Evolutionary conservation across 1,140 invertebrate genomes (phyloP), one percentile per base, ranked within the genome.

Genomic region (Rhagoletis pomonella): DNA sequence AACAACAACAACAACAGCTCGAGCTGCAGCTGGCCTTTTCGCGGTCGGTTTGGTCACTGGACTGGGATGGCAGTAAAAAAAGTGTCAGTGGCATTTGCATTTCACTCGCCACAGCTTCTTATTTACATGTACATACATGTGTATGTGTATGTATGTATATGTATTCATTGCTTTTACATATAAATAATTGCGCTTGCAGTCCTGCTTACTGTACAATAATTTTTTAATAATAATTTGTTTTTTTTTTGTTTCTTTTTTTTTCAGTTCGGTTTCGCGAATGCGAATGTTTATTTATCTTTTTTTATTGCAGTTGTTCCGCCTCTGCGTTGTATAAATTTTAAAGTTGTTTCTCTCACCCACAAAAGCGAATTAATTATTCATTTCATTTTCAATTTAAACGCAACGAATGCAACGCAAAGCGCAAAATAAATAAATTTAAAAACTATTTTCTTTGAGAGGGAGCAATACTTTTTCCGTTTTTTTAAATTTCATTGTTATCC

Each of bases 311-410:
- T 4, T 4, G 29, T 39, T 14, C 39, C 5, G 39, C 9, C 50
- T 44, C 39, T 4, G 65, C 65, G 12, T 9, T 7, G 65, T 39
- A 69, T 69, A 44, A 69, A 69, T 69, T 73, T 73, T 73, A 73
- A 73, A 73, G 67, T n/a, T 73, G 3, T 42, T 39, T 44, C 67
- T 73, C 67, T 44, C 67, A 73, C 67, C 67, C 67, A 73, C 67
- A 73, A 73, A 44, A 14, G 39, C 42, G 39, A 47, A 73, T 73
- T 44, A 44, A 73, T 73, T 73, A 73, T 73, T 73, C 67, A 73
- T 73, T 73, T 47, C n/a, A 39, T 73, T 73, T 47, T 44, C 67
- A 73, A 73, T 73, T 47, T 73, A 47, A 47, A 44, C 17, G 60
- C 60, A n/a, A 59, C 12, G 58, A 29, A 29, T 59, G 58, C 58